Conservation (phyloP, 1,140 invertebrate species). For the Halotydeus destructor region DNA sequence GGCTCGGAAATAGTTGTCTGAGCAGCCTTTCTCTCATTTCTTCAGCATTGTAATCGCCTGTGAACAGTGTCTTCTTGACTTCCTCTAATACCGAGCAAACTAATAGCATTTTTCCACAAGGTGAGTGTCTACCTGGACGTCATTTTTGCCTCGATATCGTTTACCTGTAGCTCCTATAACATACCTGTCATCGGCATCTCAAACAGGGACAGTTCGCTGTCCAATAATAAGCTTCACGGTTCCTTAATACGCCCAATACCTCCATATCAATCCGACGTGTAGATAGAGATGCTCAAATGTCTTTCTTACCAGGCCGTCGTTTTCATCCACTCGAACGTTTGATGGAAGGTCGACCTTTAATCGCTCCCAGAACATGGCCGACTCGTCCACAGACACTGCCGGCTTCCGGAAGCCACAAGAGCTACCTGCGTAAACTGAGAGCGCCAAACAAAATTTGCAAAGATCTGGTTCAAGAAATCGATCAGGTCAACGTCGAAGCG, state of each 20-base stretch:
- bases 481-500: too few species aligned
- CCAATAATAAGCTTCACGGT: constrained; percentile 65
- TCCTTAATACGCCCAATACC: constrained; percentile 90
- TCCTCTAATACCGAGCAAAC: constrained; percentile 39
- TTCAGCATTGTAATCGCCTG: too few species aligned
- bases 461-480: too few species aligned
- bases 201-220: constrained; percentile 87
- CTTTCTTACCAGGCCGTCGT: constrained; percentile 89
- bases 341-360: constrained; percentile 77
- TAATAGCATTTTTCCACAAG: constrained; percentile 71
- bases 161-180: constrained; percentile 93
- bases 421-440: too few species aligned
- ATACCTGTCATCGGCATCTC: constrained; percentile 96
- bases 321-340: constrained; percentile 81
- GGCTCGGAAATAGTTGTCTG: too few species aligned
- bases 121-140: constrained; percentile 55
- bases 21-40: too few species aligned
- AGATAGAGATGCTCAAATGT: constrained; percentile 65
- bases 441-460: too few species aligned
- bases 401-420: too few species aligned
- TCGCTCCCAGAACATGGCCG: constrained; percentile 49
- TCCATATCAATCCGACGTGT: constrained; percentile 40
- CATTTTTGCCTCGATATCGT: constrained; percentile 81
- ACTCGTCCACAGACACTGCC: constrained; percentile 40
- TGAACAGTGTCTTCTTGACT: too few species aligned